Evolutionary conservation across 2,888 invertebrate genomes (phyloP), one percentile per base, ranked within the genome.

Genomic region (Cheilosia scutellata): DNA sequence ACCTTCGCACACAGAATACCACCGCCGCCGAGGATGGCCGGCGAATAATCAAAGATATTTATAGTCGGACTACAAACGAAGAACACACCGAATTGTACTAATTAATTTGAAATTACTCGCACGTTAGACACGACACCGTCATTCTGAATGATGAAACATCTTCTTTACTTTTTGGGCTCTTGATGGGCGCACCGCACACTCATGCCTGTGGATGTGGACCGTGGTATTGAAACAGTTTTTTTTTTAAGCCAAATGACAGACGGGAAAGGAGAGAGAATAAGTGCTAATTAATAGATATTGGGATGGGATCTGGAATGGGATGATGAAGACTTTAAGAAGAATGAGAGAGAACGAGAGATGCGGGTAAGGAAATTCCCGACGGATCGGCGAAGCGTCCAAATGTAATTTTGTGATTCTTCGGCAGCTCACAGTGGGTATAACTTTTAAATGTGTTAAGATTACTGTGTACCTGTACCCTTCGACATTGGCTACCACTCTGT

Each of bases 91-190:
- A 72, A 82, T 82, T 82, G 86, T 82, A 80, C 86, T 86, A 86
- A 86, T 86, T 86, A 86, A 80, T 86, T 86, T 86, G 80, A 86
- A 86, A 86, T 86, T 86, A 86, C 80, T 86, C 84, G 65, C 80
- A 86, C 71, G 76, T 86, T 86, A 86, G 84, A 86, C 84, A 86
- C 84, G 84, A 86, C 80, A 86, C 80, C 84, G 80, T 80, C 84
- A 84, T 70, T 66, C 75, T 55, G 84, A 68, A 78, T 83, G 83
- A 83, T 79, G 66, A 68, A 83, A 76, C 84, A 72, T 80, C 80
- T 65, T 65, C 65, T 75, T 82, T 75, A 75, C 40, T 62, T 77
- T 74, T 75, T 44, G n/a, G 44, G 49, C 47, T 60, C 31, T 37
- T 16, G 68, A 11, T 16, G 29, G 9, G 11, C n/a, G 27, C 27